Percentiles rank a stretch among this genome's conserved stretches.
Evolutionary conservation across 2,113 vertebrate species (phyloP).

Genomic region (Oryzias woworae): DNA sequence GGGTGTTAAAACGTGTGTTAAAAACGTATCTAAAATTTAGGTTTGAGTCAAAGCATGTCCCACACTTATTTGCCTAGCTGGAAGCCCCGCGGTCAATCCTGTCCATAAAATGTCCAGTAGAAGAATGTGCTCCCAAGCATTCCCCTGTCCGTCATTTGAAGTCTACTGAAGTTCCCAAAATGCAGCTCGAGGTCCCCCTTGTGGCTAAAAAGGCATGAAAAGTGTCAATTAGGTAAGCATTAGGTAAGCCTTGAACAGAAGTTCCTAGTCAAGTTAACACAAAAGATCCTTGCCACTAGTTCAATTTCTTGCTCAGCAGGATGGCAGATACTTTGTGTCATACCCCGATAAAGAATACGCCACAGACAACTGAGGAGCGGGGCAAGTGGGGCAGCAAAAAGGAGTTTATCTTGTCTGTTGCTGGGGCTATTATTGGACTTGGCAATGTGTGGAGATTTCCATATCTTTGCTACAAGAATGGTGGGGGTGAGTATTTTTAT

Average conservation of each 20-base stretch:
- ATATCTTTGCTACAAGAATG: conserved; percentile 74
- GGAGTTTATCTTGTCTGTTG: conserved; percentile 68
- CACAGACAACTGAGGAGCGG: conserved; percentile 34
- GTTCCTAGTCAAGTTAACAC: conserved; percentile 1
- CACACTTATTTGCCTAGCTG: no score
- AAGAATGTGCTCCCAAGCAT: not conserved
- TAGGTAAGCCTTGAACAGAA: conserved; percentile 12
- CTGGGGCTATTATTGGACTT: conserved; percentile 67
- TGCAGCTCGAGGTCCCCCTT: conserved; percentile 44
- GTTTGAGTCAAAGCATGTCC: no score
- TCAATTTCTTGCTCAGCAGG: not conserved
- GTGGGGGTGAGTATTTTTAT: conserved; percentile 58
- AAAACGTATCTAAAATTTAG: no score
- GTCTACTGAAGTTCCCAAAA: not conserved
- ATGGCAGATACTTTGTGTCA: conserved; percentile 42
- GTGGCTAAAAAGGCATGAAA: conserved; percentile 31
- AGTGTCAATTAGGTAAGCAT: conserved; percentile 20
- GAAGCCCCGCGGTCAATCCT: no score
- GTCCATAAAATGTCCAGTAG: not conserved
- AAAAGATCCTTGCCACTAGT: conserved; percentile 8
- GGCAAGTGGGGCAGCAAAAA: conserved; percentile 65
- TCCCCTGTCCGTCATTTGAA: not conserved
- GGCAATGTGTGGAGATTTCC: conserved; percentile 75
- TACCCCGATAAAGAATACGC: conserved; percentile 9
- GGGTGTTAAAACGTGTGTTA: no score